These are phyloP conservation scores for Cosmia pyralina DNA, from an alignment of 2,888 invertebrate genomes.

Conservation along the genomic window DNA sequence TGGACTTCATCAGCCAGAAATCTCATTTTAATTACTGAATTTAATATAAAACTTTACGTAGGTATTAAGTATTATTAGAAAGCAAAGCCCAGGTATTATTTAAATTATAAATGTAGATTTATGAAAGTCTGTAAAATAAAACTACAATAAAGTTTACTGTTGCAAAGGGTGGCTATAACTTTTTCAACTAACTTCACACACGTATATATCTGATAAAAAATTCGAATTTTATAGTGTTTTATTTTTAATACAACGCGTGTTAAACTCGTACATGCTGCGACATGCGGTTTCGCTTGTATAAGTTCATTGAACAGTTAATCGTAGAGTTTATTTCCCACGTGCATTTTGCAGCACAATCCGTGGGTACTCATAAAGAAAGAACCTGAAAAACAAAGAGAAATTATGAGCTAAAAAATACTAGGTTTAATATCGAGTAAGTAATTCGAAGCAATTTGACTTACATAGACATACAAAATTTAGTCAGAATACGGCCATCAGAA, in stretches of 20 bases:
- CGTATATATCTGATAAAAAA: conserved; percentile 31
- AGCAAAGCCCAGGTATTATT: conserved; percentile 1
- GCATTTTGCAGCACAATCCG: neutral
- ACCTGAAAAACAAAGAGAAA: neutral
- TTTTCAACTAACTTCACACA: conserved; percentile 44
- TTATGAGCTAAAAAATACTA: neutral
- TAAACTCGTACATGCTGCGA: conserved; percentile 19
- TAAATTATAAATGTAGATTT: conserved; percentile 33
- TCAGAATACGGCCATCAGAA: neutral
- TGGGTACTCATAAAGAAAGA: neutral
- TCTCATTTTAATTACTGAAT: conserved; percentile 16
- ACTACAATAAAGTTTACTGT: conserved; percentile 46
- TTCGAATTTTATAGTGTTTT: conserved; percentile 15
- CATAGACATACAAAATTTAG: neutral
- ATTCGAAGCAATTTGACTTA: neutral
- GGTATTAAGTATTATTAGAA: conserved; percentile 1
- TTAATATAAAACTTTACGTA: neutral
- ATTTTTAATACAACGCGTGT: conserved; percentile 15
- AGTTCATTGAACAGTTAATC: conserved; percentile 3
- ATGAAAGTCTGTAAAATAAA: conserved; percentile 37
- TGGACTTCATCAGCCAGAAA: conserved; percentile 32
- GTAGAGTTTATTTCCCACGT: neutral
- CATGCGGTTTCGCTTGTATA: conserved; percentile 22
- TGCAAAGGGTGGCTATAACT: conserved; percentile 37
- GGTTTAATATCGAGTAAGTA: neutral